Evolutionary conservation across 2,113 vertebrate species (phyloP), one percentile per base, ranked within the genome.

Genomic region (Xenopus laevis): DNA sequence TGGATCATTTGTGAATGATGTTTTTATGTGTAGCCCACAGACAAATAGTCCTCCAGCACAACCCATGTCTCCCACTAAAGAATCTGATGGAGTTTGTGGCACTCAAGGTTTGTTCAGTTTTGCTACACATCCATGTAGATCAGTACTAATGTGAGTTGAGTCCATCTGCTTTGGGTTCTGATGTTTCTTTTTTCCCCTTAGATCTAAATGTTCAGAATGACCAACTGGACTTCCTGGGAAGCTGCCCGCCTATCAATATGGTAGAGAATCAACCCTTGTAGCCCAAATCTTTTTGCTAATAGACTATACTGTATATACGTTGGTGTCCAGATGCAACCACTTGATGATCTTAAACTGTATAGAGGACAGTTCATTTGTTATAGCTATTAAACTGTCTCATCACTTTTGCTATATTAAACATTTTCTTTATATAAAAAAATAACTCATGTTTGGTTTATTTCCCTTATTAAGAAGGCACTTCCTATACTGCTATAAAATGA

Each of bases 11-110:
- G 79, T 55, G 1, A 61, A 81, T 0, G 84, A 85, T 15, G 5
- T 78, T 0, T 1, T 70, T 58, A 82, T 86, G 82, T 7, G 40
- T 74, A 83, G 83, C 13, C 84, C 72, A 0, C 82, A 80, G 65
- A 77, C 78, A 58, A 72, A 44, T 63, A 58, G 8, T 0, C 1
- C 12, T 7, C 1, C 33, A 10, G 47, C 40, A 0, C 10, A 30
- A 1, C 1, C n/a, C 52, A 13, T 13, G 1, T 13, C n/a, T 70
- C 18, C 12, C 1, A 7, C n/a, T 57, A 15, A 1, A 13, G 53
- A 23, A 9, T 15, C 18, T 8, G 2, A 10, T 16, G 21, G 13
- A 68, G n/a, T 18, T 4, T 16, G 8, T 1, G 55, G 53, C 2
- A 44, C 50, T 52, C 53, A 47, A 47, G 65, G 65, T 74, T 68